Percentiles rank a stretch among this genome's conserved stretches.
phyloP scores from a whole-genome alignment of 2,888 invertebrate genomes.

The Elmis aenea region DNA sequence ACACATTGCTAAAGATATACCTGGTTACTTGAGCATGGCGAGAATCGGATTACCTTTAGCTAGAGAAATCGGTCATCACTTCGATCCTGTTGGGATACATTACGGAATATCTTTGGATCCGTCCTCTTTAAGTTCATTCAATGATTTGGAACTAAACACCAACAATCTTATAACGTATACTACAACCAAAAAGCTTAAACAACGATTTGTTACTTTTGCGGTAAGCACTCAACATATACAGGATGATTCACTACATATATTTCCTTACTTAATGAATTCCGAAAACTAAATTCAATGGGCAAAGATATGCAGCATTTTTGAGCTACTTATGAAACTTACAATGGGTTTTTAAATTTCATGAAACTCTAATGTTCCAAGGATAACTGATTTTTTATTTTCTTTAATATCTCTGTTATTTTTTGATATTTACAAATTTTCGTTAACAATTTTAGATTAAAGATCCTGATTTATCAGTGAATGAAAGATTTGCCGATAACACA shows the following conservation, averaged over 20 bases:
- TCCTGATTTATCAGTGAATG: constrained; percentile 20
- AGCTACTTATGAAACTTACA: no score
- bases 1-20: constrained; percentile 20
- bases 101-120: constrained; percentile 20
- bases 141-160: constrained; percentile 13
- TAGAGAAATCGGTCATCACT: constrained; percentile 31
- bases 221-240: constrained; percentile 10
- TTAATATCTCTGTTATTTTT: no score
- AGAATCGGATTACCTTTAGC: constrained; percentile 30
- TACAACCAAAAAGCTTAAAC: constrained; percentile 11
- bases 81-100: constrained; percentile 29
- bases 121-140: constrained; percentile 13
- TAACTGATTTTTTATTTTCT: no score
- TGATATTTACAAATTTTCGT: no score
- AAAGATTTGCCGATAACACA: constrained; percentile 30
- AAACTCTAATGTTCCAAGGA: no score
- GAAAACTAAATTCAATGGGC: no score
- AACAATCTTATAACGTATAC: constrained; percentile 11
- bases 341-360: no score
- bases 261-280: no score
- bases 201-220: constrained; percentile 17
- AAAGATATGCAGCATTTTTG: no score
- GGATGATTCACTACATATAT: not conserved
- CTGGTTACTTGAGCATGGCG: constrained; percentile 28
- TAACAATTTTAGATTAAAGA: constrained; percentile 4